Conservation (phyloP, 2,797 vertebrate genomes). For the Lacerta bilineata region DNA sequence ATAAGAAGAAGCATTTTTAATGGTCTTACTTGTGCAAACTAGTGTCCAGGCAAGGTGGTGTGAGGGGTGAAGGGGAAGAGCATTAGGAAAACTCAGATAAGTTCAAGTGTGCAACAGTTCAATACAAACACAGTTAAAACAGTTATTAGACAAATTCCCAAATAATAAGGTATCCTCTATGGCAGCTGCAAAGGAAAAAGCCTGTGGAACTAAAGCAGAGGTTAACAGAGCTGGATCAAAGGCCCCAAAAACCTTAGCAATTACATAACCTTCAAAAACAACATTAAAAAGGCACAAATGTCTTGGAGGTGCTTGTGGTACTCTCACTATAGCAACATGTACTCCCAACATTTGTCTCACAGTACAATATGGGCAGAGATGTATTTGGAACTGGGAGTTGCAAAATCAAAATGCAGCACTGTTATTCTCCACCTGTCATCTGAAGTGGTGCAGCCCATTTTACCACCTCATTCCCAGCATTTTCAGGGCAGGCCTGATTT, state of each 20-base stretch:
- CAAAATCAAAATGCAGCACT: not conserved
- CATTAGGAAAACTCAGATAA: conserved; percentile 82
- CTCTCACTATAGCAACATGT: not conserved
- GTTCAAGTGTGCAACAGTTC: conserved; percentile 78
- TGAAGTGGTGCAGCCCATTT: not conserved
- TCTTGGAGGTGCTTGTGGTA: not conserved
- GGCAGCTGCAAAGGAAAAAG: conserved; percentile 19
- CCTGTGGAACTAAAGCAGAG: not conserved
- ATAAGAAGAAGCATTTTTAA: conserved; percentile 55
- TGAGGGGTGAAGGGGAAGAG: conserved; percentile 81
- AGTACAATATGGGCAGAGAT: not conserved
- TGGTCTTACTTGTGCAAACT: conserved; percentile 96
- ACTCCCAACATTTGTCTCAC: not conserved
- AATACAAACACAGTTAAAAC: conserved; percentile 71
- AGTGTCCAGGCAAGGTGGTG: conserved; percentile 88
- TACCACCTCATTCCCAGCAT: not conserved
- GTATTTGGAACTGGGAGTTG: not conserved
- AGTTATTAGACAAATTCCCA: conserved; percentile 51
- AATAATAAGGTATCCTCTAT: conserved; percentile 41
- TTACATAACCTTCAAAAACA: conserved; percentile 1
- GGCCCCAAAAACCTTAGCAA: not conserved
- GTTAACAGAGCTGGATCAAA: conserved; percentile 17
- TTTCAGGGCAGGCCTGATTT: not conserved
- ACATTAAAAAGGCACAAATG: not conserved
- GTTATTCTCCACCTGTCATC: not conserved